A percentile compares a stretch with the other conserved stretches of the same genome.
Conservation (phyloP, 2,113 vertebrate genomes). For the Mormyrus lacerda region DNA sequence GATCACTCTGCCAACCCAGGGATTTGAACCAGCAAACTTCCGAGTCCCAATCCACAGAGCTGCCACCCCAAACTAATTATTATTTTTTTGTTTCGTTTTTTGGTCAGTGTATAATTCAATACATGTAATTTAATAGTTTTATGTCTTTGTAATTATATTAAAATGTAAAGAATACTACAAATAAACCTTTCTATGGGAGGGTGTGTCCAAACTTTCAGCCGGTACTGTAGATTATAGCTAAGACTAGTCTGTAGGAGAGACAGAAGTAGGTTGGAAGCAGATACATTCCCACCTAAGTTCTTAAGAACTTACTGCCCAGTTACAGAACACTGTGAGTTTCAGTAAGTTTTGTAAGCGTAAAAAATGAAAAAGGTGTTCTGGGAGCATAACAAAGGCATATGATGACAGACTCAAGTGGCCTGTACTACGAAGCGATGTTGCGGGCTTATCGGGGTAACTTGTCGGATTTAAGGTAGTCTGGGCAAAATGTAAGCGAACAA, state of each 20-base stretch:
- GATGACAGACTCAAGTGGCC: background rate
- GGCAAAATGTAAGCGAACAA: too few species aligned
- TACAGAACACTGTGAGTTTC: background rate
- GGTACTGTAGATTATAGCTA: background rate
- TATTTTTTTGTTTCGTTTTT: background rate
- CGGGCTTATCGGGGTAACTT: too few species aligned
- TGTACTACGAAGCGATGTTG: too few species aligned
- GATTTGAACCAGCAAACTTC: background rate
- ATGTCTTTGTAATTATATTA: background rate
- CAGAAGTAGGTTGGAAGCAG: background rate
- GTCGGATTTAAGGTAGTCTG: too few species aligned
- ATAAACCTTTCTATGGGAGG: background rate
- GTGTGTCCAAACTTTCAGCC: background rate
- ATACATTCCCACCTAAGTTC: background rate
- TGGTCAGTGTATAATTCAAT: background rate
- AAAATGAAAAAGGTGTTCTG: background rate
- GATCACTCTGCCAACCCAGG: background rate
- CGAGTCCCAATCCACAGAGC: background rate
- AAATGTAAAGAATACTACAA: background rate
- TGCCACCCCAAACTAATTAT: background rate
- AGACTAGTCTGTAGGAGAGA: background rate
- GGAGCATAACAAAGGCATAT: background rate
- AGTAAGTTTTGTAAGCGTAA: background rate
- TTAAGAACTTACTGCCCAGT: background rate
- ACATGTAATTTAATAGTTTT: background rate